Evolutionary conservation across 1,140 invertebrate genomes (phyloP).

Genomic region (Neotoxoptera formosana): DNA sequence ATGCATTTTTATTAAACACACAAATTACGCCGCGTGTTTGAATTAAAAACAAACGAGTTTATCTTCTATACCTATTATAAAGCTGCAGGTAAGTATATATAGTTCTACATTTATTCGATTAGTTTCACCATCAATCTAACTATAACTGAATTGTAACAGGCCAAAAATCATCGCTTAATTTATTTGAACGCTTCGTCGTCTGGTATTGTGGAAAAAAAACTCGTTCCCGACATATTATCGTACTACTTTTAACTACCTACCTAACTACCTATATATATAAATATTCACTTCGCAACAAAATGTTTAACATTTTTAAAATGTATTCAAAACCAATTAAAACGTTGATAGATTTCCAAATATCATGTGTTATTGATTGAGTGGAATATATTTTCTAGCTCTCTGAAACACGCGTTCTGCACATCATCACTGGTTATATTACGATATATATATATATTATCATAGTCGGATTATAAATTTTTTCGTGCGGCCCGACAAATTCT

Average conservation of each 20-base stretch:
- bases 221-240: neutral
- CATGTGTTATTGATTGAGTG: neutral
- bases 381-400: neutral
- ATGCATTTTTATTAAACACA: neutral
- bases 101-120: neutral
- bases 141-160: neutral
- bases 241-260: neutral
- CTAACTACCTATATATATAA: neutral
- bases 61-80: neutral
- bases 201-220: neutral
- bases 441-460: neutral
- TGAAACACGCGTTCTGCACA: neutral
- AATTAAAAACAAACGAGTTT: conserved; percentile 26
- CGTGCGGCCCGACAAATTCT: neutral
- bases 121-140: neutral
- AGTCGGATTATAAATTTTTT: neutral
- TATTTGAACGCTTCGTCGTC: neutral
- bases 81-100: neutral
- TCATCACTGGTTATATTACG: neutral
- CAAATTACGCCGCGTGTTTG: neutral
- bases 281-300: neutral
- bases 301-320: neutral
- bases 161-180: neutral
- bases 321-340: conserved; percentile 9
- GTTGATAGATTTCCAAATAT: neutral